Evolutionary conservation across 2,888 invertebrate species (phyloP).

Genomic region (Lasioglossum malachurum): DNA sequence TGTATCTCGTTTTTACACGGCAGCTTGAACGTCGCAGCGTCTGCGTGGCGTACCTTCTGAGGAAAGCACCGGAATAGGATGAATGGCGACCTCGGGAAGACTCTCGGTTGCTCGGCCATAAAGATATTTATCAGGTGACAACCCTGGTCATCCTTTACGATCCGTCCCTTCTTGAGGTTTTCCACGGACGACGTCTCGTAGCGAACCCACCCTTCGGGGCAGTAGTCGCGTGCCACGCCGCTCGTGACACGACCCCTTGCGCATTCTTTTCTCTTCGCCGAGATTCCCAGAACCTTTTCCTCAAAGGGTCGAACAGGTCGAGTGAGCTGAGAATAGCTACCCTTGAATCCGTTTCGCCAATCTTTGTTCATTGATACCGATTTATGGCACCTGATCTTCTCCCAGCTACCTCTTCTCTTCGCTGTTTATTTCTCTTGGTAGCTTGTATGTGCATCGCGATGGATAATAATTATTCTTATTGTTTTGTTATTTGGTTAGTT

Average conservation of each 20-base stretch:
- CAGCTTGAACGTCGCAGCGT: slow-evolving; percentile 45
- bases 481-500: not conserved
- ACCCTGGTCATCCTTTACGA: slow-evolving; percentile 77
- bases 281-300: slow-evolving; percentile 37
- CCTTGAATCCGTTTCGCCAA: slow-evolving; percentile 1
- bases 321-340: slow-evolving; percentile 17
- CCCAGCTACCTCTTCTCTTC: not conserved
- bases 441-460: not conserved
- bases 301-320: slow-evolving; percentile 2
- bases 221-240: slow-evolving; percentile 65
- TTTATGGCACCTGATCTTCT: not conserved
- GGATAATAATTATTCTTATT: not conserved
- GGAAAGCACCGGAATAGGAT: slow-evolving; percentile 33
- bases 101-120: slow-evolving; percentile 69
- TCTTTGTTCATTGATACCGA: not conserved
- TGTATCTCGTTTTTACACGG: slow-evolving; percentile 81
- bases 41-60: slow-evolving; percentile 40
- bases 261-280: slow-evolving; percentile 48
- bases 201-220: slow-evolving; percentile 47
- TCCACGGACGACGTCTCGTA: slow-evolving; percentile 52
- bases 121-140: slow-evolving; percentile 82
- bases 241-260: slow-evolving; percentile 40
- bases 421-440: not conserved
- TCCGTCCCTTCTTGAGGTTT: slow-evolving; percentile 57
- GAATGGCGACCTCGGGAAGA: slow-evolving; percentile 35